Evolutionary conservation across 2,888 invertebrate genomes (phyloP).

Genomic region (Eupithecia pulchellata): DNA sequence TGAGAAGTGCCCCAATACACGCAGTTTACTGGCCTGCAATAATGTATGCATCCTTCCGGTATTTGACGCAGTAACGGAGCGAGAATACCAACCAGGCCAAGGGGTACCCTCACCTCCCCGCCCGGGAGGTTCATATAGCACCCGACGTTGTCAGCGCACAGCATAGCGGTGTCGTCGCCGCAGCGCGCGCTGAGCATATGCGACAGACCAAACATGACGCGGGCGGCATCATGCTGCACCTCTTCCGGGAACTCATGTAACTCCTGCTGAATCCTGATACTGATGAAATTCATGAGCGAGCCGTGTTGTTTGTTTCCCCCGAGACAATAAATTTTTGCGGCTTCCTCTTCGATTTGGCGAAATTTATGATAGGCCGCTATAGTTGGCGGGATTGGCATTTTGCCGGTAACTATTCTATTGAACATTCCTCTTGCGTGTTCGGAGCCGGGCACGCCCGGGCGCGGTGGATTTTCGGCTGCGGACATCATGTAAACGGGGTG

Average conservation of each 20-base stretch:
- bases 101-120: slow-evolving; percentile 85
- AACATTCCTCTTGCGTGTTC: slow-evolving; percentile 85
- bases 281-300: slow-evolving; percentile 87
- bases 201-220: slow-evolving; percentile 88
- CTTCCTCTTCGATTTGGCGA: slow-evolving; percentile 88
- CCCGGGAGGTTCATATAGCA: slow-evolving; percentile 85
- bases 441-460: slow-evolving; percentile 79
- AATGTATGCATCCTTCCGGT: slow-evolving; percentile 86
- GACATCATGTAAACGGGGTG: slow-evolving; percentile 87
- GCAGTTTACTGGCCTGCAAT: slow-evolving; percentile 89
- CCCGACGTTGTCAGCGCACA: slow-evolving; percentile 71
- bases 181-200: slow-evolving; percentile 87
- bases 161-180: slow-evolving; percentile 86
- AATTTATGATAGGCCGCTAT: slow-evolving; percentile 87
- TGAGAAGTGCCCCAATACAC: slow-evolving; percentile 88
- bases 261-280: slow-evolving; percentile 88
- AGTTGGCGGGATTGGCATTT: slow-evolving; percentile 86
- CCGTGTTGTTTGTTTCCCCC: slow-evolving; percentile 87
- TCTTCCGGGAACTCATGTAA: slow-evolving; percentile 88
- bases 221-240: slow-evolving; percentile 88
- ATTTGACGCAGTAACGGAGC: slow-evolving; percentile 88
- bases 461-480: slow-evolving; percentile 86
- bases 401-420: slow-evolving; percentile 87
- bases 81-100: slow-evolving; percentile 87
- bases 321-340: slow-evolving; percentile 86